Evolutionary conservation across 2,888 invertebrate species (phyloP), one percentile per base, ranked within the genome.

Genomic region (Hyles lineata): DNA sequence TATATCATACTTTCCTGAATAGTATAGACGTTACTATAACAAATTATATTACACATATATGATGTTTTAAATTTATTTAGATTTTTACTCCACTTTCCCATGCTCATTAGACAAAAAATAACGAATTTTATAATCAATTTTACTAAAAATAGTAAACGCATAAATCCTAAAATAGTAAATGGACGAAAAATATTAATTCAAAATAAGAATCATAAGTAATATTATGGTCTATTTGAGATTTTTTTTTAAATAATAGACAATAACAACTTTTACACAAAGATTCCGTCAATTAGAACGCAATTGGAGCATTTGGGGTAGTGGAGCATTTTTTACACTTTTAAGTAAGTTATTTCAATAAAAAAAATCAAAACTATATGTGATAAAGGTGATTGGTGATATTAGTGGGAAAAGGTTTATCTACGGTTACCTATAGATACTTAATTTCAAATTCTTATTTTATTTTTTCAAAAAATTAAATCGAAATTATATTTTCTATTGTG

Each of bases 371-470:
- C 35, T 76, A 77, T 78, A 55, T 90, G 90, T 90, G 88, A 90
- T 90, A 89, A 83, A 79, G 88, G 90, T 89, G 86, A 85, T 85
- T 80, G 87, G 89, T 90, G 86, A 88, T 90, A 88, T 85, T 88
- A 83, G 87, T 77, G 85, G 87, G 84, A 87, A 85, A 84, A 82
- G 85, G 79, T 80, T 83, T 78, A 75, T 76, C 76, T 78, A 75
- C 80, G 83, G 80, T 83, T 83, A 76, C 81, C 79, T 78, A 77
- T 79, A 78, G 78, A 79, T 79, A 76, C 76, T 77, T 76, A 70
- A 70, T 58, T 58, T 70, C 32, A 70, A 69, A 52, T 79, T 59
- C 70, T 78, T 76, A 78, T 43, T 43, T 43, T 43, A 78, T 78
- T 78, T 72, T 81, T 81, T 78, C 75, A 77, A 78, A 79, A 78